Evolutionary conservation across 1,140 invertebrate genomes (phyloP).

Genomic region (Leptinotarsa undecemlineata): DNA sequence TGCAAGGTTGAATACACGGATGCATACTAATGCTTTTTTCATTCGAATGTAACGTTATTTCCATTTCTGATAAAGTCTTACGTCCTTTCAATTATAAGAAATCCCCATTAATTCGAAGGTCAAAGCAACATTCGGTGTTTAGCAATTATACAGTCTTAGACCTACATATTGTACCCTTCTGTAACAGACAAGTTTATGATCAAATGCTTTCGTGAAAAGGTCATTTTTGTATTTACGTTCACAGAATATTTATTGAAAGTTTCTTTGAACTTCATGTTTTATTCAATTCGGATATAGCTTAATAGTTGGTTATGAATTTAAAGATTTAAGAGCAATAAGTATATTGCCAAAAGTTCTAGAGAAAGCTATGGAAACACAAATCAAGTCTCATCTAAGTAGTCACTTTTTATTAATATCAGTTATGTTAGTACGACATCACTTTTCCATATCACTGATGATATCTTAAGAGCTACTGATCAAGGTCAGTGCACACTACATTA

Average conservation of each 20-base stretch:
- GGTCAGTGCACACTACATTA: no score
- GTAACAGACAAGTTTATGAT: background rate
- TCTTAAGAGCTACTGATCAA: no score
- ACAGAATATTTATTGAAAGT: background rate
- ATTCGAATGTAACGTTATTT: background rate
- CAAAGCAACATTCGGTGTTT: no score
- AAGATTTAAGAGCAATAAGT: no score
- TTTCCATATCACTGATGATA: no score
- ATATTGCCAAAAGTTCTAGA: no score
- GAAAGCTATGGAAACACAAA: no score
- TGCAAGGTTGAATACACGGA: background rate
- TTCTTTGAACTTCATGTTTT: background rate
- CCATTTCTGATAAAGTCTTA: background rate
- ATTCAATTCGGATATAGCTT: no score
- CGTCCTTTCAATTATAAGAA: background rate
- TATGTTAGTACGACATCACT: no score
- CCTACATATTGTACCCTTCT: background rate
- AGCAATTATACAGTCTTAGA: background rate
- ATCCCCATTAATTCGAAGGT: background rate
- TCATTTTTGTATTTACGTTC: background rate
- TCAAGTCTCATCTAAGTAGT: no score
- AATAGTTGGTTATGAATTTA: no score
- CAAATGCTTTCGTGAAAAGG: background rate
- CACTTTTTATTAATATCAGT: no score
- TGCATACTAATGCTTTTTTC: background rate